Conservation (phyloP, 1,140 invertebrate genomes). For the Cyphomyrmex costatus region DNA sequence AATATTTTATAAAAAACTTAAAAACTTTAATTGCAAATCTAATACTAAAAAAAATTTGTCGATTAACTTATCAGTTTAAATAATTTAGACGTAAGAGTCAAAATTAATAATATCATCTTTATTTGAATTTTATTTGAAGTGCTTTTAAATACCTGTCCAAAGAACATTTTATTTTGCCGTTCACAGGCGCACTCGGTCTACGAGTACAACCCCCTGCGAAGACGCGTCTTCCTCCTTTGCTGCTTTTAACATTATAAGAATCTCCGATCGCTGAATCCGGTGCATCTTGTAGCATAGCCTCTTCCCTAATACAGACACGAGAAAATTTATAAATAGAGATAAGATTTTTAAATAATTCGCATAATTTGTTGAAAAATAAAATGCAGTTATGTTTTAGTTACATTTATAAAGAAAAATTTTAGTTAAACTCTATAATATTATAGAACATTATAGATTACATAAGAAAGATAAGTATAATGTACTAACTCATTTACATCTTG, state of each 20-base stretch:
- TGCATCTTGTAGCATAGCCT: neutral
- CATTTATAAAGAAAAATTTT: neutral
- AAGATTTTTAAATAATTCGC: neutral
- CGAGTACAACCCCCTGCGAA: constrained; percentile 77
- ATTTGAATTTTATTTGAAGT: neutral
- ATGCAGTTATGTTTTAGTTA: neutral
- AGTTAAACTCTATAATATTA: constrained; percentile 1
- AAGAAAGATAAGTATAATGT: neutral
- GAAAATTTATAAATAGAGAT: neutral
- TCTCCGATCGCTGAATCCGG: neutral
- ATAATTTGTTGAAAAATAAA: neutral
- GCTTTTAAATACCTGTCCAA: constrained; percentile 75
- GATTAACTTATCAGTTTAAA: constrained; percentile 17
- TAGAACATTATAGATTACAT: too few relatives aligned
- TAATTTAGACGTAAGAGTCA: neutral
- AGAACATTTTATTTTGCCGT: constrained; percentile 85
- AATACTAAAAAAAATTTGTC: neutral
- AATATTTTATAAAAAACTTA: neutral
- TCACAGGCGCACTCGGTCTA: constrained; percentile 81
- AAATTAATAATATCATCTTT: neutral
- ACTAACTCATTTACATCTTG: constrained; percentile 38
- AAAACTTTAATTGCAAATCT: neutral
- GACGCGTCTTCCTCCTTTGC: constrained; percentile 19
- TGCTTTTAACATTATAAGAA: constrained; percentile 44
- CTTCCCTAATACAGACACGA: neutral